A percentile compares a stretch with the other conserved stretches of the same genome.
phyloP scores from a whole-genome alignment of 2,797 vertebrate genomes.

The Cephalopachus bancanus region DNA sequence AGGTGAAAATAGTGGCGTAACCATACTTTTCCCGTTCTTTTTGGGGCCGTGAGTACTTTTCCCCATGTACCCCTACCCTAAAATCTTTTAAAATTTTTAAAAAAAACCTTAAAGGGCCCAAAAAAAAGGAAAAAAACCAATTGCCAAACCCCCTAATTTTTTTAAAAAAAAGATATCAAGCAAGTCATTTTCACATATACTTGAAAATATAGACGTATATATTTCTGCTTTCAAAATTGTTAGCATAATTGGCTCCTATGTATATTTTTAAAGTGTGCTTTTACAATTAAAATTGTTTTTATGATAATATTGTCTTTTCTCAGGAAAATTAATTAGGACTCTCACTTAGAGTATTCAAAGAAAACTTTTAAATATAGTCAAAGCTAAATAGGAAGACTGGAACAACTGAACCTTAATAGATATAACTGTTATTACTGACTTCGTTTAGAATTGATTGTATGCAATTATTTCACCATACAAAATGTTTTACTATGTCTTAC shows the following conservation, averaged over 20 bases:
- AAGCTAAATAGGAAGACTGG: not conserved
- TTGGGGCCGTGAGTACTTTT: too few relatives aligned
- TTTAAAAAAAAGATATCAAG: too few relatives aligned
- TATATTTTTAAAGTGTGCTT: not conserved
- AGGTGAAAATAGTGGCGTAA: too few relatives aligned
- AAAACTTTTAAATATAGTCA: not conserved
- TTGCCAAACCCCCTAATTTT: too few relatives aligned
- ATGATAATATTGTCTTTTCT: constrained; percentile 27
- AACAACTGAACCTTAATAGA: not conserved
- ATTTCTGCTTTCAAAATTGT: constrained; percentile 43
- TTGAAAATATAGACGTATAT: not conserved
- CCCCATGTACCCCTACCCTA: too few relatives aligned
- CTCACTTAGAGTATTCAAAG: constrained; percentile 2
- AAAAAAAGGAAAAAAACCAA: too few relatives aligned
- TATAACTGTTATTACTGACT: not conserved
- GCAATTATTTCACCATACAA: not conserved
- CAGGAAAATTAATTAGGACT: not conserved
- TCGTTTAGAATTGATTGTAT: not conserved
- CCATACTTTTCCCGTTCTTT: too few relatives aligned
- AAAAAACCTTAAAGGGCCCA: too few relatives aligned
- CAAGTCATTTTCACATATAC: not conserved
- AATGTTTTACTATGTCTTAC: not conserved
- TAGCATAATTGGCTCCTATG: not conserved
- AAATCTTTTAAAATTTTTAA: too few relatives aligned
- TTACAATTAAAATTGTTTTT: not conserved